These are phyloP conservation scores for Brachyalestes nurse DNA, from an alignment of 2,797 vertebrate species.

Conservation along the genomic window DNA sequence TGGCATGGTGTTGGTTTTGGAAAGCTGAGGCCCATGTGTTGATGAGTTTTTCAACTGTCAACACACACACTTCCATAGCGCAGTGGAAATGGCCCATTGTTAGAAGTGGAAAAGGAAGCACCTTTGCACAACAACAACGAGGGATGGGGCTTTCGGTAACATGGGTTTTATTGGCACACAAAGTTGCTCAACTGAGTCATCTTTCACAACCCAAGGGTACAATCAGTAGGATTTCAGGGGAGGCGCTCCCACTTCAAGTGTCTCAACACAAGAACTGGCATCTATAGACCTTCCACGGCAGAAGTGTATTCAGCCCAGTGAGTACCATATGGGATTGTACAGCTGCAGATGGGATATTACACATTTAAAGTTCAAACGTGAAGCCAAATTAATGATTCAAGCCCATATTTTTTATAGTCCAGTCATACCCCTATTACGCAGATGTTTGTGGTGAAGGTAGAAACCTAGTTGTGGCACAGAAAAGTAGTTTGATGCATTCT, in stretches of 20 bases:
- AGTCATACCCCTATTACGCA: neutral
- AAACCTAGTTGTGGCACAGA: neutral
- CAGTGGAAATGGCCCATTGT: conserved; percentile 81
- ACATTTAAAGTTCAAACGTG: conserved; percentile 5
- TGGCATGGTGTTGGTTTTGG: neutral
- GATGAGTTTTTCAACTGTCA: conserved; percentile 78
- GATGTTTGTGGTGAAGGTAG: conserved; percentile 25
- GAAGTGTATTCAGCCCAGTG: conserved; percentile 5
- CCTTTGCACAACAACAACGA: conserved; percentile 76
- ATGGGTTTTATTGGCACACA: conserved; percentile 57
- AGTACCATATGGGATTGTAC: conserved; percentile 7
- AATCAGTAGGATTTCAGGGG: conserved; percentile 34
- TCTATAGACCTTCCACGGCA: conserved; percentile 40
- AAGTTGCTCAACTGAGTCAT: conserved; percentile 62
- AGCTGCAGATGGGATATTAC: conserved; percentile 14
- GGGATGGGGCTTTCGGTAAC: conserved; percentile 65
- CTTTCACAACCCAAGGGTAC: conserved; percentile 43
- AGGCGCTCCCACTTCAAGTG: conserved; percentile 13
- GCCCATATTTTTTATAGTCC: conserved; percentile 19
- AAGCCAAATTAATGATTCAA: conserved; percentile 33
- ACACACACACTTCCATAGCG: conserved; percentile 73
- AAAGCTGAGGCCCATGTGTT: conserved; percentile 46
- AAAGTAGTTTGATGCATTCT: too few relatives aligned
- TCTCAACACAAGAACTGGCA: neutral
- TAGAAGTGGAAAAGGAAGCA: conserved; percentile 74